phyloP scores from a whole-genome alignment of 1,140 invertebrate genomes.

The Magallana angulata region DNA sequence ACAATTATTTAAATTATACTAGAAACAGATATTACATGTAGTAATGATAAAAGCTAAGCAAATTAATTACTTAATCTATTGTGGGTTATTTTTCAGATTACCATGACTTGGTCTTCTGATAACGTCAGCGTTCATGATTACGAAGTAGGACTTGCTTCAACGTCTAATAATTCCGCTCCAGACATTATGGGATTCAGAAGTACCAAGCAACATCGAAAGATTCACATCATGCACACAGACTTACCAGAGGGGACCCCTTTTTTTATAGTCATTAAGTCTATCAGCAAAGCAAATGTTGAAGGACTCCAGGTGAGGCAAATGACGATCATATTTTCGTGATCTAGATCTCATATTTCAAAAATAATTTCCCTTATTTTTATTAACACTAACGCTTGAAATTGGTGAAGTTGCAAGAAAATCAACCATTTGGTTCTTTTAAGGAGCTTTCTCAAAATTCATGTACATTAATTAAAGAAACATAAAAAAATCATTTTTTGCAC shows the following conservation, averaged over 20 bases:
- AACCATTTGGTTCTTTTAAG: too few species aligned
- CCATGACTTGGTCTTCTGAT: constrained; percentile 20
- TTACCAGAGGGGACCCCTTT: constrained; percentile 54
- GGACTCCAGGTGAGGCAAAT: constrained; percentile 44
- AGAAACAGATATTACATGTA: too few species aligned
- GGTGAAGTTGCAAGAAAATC: too few species aligned
- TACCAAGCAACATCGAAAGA: constrained; percentile 53
- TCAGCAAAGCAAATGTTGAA: constrained; percentile 51
- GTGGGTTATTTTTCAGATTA: not conserved
- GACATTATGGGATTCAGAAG: constrained; percentile 51
- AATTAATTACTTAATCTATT: not conserved
- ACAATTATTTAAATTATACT: too few species aligned
- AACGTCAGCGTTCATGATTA: constrained; percentile 58
- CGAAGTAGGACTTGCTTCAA: constrained; percentile 53
- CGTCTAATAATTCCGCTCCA: constrained; percentile 44
- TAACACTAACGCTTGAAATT: too few species aligned
- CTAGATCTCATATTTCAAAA: too few species aligned
- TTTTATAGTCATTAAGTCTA: constrained; percentile 58
- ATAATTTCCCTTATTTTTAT: too few species aligned
- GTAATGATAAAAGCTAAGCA: not conserved
- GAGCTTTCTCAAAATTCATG: too few species aligned
- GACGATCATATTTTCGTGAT: too few species aligned
- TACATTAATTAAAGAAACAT: too few species aligned
- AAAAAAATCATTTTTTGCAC: too few species aligned
- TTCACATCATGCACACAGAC: constrained; percentile 49